Evolutionary conservation across 2,888 invertebrate genomes (phyloP).

Genomic region (Plagiodera versicolora): DNA sequence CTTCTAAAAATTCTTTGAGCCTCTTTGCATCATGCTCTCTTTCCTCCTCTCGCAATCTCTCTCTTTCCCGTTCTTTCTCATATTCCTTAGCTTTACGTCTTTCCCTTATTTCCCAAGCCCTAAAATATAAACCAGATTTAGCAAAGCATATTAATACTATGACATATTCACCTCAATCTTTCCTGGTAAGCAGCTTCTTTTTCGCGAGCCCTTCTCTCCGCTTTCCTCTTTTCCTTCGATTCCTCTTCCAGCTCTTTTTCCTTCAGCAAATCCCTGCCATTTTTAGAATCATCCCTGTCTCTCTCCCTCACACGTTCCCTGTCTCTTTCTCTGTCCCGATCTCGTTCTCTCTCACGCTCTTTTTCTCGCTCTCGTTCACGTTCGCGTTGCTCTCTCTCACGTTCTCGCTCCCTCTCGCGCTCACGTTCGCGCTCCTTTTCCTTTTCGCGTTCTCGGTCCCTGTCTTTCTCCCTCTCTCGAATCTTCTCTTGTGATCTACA

Average conservation of each 20-base stretch:
- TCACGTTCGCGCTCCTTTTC: slow-evolving; percentile 56
- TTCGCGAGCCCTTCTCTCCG: slow-evolving; percentile 88
- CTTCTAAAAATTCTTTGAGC: slow-evolving; percentile 96
- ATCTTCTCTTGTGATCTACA: slow-evolving; percentile 52
- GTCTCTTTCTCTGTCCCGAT: slow-evolving; percentile 55
- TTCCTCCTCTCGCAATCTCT: slow-evolving; percentile 82
- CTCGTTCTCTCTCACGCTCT: slow-evolving; percentile 56
- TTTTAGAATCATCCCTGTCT: slow-evolving; percentile 59
- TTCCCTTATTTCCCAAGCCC: slow-evolving; percentile 87
- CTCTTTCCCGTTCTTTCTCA: slow-evolving; percentile 84
- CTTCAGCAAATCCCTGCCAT: slow-evolving; percentile 65
- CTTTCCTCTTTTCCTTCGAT: slow-evolving; percentile 83
- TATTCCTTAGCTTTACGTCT: slow-evolving; percentile 88
- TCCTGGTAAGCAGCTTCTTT: slow-evolving; percentile 97
- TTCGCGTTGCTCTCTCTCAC: slow-evolving; percentile 55
- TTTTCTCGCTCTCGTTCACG: slow-evolving; percentile 54
- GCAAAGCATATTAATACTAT: not conserved
- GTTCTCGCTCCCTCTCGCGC: slow-evolving; percentile 53
- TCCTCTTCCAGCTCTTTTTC: slow-evolving; percentile 92
- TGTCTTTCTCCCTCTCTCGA: slow-evolving; percentile 52
- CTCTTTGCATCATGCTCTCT: slow-evolving; percentile 89
- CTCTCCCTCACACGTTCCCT: slow-evolving; percentile 63
- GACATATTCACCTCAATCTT: slow-evolving; percentile 56
- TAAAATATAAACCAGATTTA: slow-evolving; percentile 28
- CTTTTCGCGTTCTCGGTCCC: slow-evolving; percentile 56